Base-by-base conservation (phyloP, 2,888 invertebrate genomes). In the Archaeoteleia sp. region DNA sequence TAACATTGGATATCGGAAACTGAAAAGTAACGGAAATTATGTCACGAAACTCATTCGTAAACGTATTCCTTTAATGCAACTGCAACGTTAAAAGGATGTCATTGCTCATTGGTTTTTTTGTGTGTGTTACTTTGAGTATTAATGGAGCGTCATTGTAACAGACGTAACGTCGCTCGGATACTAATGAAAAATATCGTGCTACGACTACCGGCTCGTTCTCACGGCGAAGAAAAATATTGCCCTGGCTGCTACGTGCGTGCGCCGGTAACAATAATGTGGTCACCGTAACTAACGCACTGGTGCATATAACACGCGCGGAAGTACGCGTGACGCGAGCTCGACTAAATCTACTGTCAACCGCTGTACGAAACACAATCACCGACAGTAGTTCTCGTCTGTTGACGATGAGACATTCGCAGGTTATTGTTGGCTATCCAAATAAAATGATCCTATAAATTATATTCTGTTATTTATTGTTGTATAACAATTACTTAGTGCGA, bases 231-330 rank as follows among this genome's bases (percentile, higher is more conserved):
- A 54, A 48, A 46, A 42, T 46, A 54, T 14, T 27, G 34, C 17
- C 32, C 35, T 9, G 7, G 45, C 45, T 27, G 42, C 7, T 51
- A 48, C 29, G 40, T 9, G 30, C 15, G 29, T 13, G 23, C 43
- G 35, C 10, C 48, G 39, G 29, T 48, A 63, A 49, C 61, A 39
- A 67, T 61, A 49, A 61, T 62, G 67, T 15, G 61, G 61, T 62
- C 10, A 25, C 51, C 34, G 57, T 67, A 62, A 61, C 67, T 62
- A 57, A 62, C 46, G 53, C 58, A 37, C 58, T 57, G 58, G 34
- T 46, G 53, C 37, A 48, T 58, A 48, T 66, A 48, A 66, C 65
- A 53, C 12, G 48, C 37, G 20, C 65, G 65, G 65, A 66, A 66
- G 48, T 45, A 66, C 58, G 58, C 53, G 39, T 57, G 51, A 57